phyloP scores from a whole-genome alignment of 2,113 vertebrate species.

The Neotragus pygmaeus region DNA sequence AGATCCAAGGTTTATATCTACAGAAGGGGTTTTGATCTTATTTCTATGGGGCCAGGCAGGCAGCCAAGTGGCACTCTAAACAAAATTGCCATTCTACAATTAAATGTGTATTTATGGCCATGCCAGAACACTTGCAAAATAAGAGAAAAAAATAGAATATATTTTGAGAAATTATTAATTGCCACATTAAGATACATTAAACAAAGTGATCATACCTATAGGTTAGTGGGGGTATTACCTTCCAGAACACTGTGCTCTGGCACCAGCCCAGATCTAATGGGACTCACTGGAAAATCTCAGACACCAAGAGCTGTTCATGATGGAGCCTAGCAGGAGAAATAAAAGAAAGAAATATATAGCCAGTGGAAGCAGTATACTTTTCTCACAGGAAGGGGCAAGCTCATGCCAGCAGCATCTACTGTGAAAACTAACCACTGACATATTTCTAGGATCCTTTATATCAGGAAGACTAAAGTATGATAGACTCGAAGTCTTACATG shows the following conservation, averaged over 20 bases:
- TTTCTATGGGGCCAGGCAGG: neutral
- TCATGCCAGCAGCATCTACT: neutral
- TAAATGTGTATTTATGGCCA: neutral
- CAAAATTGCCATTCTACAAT: neutral
- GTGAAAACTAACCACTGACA: neutral
- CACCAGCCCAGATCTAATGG: neutral
- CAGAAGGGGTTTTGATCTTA: neutral
- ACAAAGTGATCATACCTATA: neutral
- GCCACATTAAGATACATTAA: neutral
- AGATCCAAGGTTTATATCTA: neutral
- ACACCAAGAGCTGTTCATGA: neutral
- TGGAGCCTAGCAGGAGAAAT: neutral
- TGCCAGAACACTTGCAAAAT: neutral
- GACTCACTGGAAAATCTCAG: neutral
- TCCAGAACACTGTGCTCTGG: neutral
- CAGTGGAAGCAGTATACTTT: neutral
- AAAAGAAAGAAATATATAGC: neutral
- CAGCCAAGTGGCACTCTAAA: neutral
- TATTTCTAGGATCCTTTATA: neutral
- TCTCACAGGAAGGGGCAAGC: fast-evolving
- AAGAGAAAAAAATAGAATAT: neutral
- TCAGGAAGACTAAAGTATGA: neutral
- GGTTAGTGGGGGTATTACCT: neutral
- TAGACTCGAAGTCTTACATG: neutral
- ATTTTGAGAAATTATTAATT: conserved; percentile 1